Percentiles rank a stretch among this genome's conserved stretches.
phyloP scores from a whole-genome alignment of 2,113 vertebrate genomes.

The Boulengeromyrus knoepffleri region DNA sequence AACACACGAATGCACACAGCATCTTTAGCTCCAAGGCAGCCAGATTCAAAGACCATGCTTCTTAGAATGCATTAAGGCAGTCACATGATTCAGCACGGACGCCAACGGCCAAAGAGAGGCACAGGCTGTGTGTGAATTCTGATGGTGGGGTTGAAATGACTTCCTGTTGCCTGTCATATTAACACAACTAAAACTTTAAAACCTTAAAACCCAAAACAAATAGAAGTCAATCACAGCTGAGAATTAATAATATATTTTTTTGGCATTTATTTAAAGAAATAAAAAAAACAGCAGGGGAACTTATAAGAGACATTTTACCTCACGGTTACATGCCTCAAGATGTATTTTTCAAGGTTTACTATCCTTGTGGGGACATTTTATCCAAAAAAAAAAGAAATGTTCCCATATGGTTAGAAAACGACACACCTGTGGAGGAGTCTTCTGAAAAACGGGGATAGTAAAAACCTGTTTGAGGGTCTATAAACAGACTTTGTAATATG shows the following conservation, averaged over 20 bases:
- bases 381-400: not conserved
- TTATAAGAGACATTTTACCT: not conserved
- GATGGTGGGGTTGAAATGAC: not conserved
- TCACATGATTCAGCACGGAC: not conserved
- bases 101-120: not conserved
- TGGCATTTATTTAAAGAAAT: not conserved
- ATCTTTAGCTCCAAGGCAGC: not conserved
- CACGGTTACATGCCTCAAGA: not conserved
- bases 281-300: not conserved
- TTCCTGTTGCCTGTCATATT: not conserved
- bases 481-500: slow-evolving; percentile 56
- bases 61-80: not conserved
- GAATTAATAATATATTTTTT: not conserved
- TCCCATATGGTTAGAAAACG: not conserved
- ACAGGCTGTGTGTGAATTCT: not conserved
- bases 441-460: not conserved
- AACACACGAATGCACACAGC: not conserved
- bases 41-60: not conserved
- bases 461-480: not conserved
- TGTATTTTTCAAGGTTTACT: not conserved
- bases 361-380: slow-evolving; percentile 2
- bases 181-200: not conserved
- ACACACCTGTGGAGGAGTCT: not conserved
- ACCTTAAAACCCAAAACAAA: not conserved
- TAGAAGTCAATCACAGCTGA: not conserved